Conservation (phyloP, 2,888 invertebrate species). For the Cephus pygmeus region DNA sequence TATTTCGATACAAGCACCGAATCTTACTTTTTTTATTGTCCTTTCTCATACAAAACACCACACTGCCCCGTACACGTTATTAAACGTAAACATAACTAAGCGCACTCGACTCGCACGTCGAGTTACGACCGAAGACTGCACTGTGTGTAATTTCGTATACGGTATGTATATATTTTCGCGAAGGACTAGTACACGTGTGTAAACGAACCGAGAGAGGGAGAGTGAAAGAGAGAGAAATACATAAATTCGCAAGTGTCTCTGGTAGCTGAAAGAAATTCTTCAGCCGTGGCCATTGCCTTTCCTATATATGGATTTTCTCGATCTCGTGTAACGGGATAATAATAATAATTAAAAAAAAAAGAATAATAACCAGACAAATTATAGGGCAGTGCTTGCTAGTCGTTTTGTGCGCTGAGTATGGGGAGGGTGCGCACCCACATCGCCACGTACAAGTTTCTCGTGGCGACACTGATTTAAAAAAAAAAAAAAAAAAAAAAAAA, state of each 20-base stretch:
- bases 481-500: neutral
- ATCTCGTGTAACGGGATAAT: too few relatives aligned
- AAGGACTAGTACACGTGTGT: constrained; percentile 2
- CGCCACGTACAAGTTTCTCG: constrained; percentile 32
- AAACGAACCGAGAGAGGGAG: neutral
- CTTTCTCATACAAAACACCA: constrained; percentile 28
- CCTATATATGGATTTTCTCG: too few relatives aligned
- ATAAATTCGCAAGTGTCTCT: constrained; percentile 6
- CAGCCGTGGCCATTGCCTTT: too few relatives aligned
- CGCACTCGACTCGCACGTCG: too few relatives aligned
- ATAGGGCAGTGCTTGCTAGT: constrained; percentile 18
- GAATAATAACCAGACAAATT: neutral
- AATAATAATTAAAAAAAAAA: neutral
- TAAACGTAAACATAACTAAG: neutral
- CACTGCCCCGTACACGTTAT: constrained; percentile 38
- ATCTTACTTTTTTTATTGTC: constrained; percentile 19
- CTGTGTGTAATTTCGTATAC: too few relatives aligned
- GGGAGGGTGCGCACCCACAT: constrained; percentile 62
- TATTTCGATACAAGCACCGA: constrained; percentile 20
- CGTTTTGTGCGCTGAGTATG: constrained; percentile 32
- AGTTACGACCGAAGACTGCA: too few relatives aligned
- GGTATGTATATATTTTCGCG: neutral
- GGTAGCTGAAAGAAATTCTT: neutral
- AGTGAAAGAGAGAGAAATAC: neutral
- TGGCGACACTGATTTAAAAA: constrained; percentile 19